Base-by-base conservation (phyloP, 1,140 invertebrate species). In the Chlorops oryzae region DNA sequence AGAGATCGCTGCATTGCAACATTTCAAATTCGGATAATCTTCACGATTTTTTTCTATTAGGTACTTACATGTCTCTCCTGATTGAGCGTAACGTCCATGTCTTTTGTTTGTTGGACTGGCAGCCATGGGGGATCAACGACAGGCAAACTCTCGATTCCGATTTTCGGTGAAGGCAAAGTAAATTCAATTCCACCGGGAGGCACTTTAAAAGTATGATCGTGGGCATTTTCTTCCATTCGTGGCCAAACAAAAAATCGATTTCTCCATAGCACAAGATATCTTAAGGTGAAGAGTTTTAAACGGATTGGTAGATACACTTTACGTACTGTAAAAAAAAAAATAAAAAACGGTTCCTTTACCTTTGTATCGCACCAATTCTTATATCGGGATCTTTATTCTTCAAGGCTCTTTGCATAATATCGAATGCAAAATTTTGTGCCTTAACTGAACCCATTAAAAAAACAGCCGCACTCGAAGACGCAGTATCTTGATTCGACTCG, bases 121-220 rank as follows among this genome's bases (percentile, higher is more conserved):
- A 93, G 92, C 96, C 96, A 99, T 0, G 96, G 96, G 17, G 97
- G 95, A 78, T 99, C 96, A 0, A 98, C 91, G 2, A 98, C 92
- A 2, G 91, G 88, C 50, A 93, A 74, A 24, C 87, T 91, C 71
- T 96, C 92, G 20, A 93, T 90, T 5, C 96, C 96, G 58, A 99
- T 98, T 73, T 96, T 96, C 0, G 97, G 97, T 1, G 96, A 99
- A 0, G 96, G 96, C 15, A 99, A 74, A 1, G 96, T 99, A 65
- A 99, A 99, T 65, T 99, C 97, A 55, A 99, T 99, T 18, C 92
- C 91, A 0, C 96, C 96, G 0, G 96, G 96, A 5, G 96, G 95
- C 1, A 98, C 87, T 78, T 98, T 99, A 62, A 99, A 98, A 0
- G 86, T 87, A 15, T 90, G 67, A 44, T 70, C 66, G 46, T 96